phyloP scores from a whole-genome alignment of 2,888 invertebrate species.

The Brachyopa scutellaris region DNA sequence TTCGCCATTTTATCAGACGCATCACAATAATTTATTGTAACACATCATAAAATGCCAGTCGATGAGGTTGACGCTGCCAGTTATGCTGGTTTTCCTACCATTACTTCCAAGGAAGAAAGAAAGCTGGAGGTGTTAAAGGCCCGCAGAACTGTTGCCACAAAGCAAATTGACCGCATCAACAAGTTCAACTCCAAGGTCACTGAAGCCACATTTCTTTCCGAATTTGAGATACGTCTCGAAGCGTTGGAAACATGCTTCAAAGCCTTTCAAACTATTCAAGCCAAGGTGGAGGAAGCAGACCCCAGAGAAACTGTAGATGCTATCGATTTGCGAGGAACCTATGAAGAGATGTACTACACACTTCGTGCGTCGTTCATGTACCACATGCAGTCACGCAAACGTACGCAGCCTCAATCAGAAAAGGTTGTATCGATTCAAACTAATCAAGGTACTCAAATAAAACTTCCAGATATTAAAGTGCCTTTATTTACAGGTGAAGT shows the following conservation, averaged over 20 bases:
- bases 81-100: too few relatives aligned
- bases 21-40: too few relatives aligned
- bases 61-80: too few relatives aligned
- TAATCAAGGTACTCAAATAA: neutral
- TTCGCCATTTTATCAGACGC: too few relatives aligned
- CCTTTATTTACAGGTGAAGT: neutral
- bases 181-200: neutral
- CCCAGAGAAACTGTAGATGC: neutral
- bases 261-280: slow-evolving; percentile 8
- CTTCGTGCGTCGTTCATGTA: neutral
- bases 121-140: neutral
- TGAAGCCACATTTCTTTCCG: neutral
- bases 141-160: neutral
- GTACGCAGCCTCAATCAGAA: neutral
- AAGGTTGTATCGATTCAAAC: slow-evolving; percentile 3
- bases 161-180: slow-evolving; percentile 9
- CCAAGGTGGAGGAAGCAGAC: slow-evolving; percentile 5
- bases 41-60: too few relatives aligned
- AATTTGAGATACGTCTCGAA: slow-evolving; percentile 5
- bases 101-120: neutral
- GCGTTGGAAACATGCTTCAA: slow-evolving; percentile 13
- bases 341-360: slow-evolving; percentile 22
- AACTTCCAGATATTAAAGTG: neutral
- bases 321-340: neutral
- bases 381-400: neutral